Conservation (phyloP, 2,113 vertebrate species). For the Leptocoma aspasia region DNA sequence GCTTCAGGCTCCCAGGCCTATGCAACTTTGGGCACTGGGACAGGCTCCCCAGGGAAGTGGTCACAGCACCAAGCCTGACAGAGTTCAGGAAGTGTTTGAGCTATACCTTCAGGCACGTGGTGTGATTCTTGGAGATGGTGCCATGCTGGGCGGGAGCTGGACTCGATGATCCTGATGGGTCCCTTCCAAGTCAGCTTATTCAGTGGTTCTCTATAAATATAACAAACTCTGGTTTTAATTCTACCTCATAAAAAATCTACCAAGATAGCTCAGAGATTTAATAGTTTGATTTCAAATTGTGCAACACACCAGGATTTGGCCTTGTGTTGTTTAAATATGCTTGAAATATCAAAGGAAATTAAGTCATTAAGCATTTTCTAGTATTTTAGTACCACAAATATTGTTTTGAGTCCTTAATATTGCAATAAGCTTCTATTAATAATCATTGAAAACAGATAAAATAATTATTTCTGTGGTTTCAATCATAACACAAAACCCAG, state of each 20-base stretch:
- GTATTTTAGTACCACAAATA: background rate
- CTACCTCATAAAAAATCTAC: background rate
- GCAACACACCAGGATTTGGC: background rate
- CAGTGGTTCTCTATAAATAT: background rate
- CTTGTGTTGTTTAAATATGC: background rate
- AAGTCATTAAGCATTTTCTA: background rate
- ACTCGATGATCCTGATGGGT: fast-evolving
- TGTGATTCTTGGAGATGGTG: no score
- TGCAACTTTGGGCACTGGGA: background rate
- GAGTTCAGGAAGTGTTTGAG: background rate
- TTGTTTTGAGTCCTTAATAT: background rate
- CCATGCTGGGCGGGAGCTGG: background rate
- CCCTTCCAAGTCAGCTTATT: background rate
- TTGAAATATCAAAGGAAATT: background rate
- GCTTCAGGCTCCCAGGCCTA: background rate
- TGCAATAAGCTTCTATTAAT: background rate
- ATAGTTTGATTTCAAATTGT: background rate
- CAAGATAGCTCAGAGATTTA: background rate
- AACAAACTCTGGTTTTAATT: background rate
- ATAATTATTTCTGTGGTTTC: background rate
- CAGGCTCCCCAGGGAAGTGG: background rate
- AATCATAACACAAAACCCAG: background rate
- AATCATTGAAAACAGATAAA: background rate
- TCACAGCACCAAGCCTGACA: no score
- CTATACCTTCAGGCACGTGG: no score